phyloP scores from a whole-genome alignment of 2,113 vertebrate species.

The Gnathonemus longibarbis region DNA sequence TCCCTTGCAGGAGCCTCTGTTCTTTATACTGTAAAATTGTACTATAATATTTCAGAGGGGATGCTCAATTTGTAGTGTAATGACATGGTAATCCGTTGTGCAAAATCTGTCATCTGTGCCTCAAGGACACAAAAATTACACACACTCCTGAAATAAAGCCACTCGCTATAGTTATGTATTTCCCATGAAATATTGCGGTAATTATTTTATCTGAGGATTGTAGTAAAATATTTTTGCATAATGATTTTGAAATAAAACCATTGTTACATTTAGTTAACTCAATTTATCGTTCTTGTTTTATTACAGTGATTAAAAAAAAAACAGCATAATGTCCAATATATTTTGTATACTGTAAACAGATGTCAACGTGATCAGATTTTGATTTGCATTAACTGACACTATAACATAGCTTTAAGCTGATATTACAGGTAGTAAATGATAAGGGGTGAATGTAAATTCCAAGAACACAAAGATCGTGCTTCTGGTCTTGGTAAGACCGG shows the following conservation, averaged over 20 bases:
- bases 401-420: background rate
- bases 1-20: background rate
- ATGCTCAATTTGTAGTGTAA: background rate
- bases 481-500: background rate
- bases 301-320: background rate
- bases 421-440: background rate
- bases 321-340: background rate
- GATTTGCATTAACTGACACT: background rate
- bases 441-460: background rate
- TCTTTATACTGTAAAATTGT: background rate
- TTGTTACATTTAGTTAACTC: background rate
- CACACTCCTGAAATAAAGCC: background rate
- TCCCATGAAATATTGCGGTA: background rate
- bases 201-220: background rate
- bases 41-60: conserved; percentile 5
- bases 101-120: background rate
- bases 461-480: background rate
- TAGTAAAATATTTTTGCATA: conserved; percentile 1
- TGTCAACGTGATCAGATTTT: background rate
- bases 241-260: background rate
- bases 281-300: background rate
- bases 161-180: background rate
- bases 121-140: conserved; percentile 10
- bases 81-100: background rate
- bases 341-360: background rate